phyloP scores from a whole-genome alignment of 2,888 invertebrate genomes.

The Heteromyza rotundicornis region DNA sequence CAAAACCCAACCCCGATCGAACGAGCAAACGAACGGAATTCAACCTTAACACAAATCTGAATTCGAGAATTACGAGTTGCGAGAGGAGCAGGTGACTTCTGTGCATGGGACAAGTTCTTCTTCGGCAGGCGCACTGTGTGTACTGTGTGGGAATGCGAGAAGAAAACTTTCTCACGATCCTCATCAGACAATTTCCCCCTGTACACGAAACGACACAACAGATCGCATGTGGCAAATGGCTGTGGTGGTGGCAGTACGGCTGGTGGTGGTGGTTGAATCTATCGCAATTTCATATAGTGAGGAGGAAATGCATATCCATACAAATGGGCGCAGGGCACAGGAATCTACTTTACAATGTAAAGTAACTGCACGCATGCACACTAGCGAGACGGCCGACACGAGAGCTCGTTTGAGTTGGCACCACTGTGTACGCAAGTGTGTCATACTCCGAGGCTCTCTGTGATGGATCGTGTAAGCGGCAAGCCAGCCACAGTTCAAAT shows the following conservation, averaged over 20 bases:
- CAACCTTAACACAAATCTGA: not conserved
- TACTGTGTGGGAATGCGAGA: conserved; percentile 59
- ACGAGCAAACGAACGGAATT: not conserved
- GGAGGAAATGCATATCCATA: conserved; percentile 45
- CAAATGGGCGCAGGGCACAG: conserved; percentile 7
- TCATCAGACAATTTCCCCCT: conserved; percentile 24
- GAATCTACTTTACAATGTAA: too few relatives aligned
- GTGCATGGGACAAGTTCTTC: not conserved
- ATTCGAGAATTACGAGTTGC: not conserved
- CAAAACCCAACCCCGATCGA: not conserved
- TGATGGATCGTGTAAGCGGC: not conserved
- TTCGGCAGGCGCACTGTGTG: not conserved
- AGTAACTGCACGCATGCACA: too few relatives aligned
- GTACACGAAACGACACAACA: not conserved
- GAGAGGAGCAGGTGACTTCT: conserved; percentile 1
- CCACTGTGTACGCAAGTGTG: conserved; percentile 21
- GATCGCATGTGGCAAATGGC: too few relatives aligned
- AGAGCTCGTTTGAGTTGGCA: conserved; percentile 9
- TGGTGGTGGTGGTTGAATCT: conserved; percentile 35
- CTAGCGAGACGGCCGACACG: conserved; percentile 5
- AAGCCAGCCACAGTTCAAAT: not conserved
- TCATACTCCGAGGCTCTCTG: not conserved
- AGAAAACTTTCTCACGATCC: conserved; percentile 63
- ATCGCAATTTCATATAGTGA: conserved; percentile 50
- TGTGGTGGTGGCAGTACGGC: conserved; percentile 36